A percentile compares a stretch with the other conserved stretches of the same genome.
Evolutionary conservation across 2,888 invertebrate genomes (phyloP).

Genomic region (Caenorhabditis doughertyi): DNA sequence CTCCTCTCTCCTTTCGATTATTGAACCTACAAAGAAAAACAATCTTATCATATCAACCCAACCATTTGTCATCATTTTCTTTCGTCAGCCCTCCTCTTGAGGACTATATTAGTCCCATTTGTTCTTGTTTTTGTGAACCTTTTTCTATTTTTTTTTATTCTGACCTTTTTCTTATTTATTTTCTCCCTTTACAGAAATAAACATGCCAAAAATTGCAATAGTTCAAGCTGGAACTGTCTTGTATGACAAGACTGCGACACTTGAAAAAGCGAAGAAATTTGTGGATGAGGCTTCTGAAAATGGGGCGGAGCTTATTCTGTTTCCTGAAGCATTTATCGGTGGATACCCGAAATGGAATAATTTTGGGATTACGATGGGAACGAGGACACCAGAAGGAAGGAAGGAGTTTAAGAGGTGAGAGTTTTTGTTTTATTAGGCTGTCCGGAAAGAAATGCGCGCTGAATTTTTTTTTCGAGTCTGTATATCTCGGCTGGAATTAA

Average conservation of each 20-base stretch:
- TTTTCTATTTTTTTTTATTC: not conserved
- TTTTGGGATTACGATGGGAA: conserved; percentile 79
- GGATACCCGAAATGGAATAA: conserved; percentile 79
- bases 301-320: conserved; percentile 76
- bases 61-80: conserved; percentile 57
- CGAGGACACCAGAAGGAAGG: conserved; percentile 75
- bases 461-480: no score
- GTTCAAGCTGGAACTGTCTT: conserved; percentile 78
- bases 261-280: conserved; percentile 66
- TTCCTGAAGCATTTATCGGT: conserved; percentile 80
- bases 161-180: not conserved
- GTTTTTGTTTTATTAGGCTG: not conserved
- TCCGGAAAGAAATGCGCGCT: no score
- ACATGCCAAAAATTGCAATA: conserved; percentile 71
- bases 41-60: conserved; percentile 29
- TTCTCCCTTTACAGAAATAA: no score
- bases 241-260: conserved; percentile 73
- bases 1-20: no score
- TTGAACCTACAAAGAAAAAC: conserved; percentile 8
- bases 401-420: conserved; percentile 73
- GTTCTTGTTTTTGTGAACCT: not conserved
- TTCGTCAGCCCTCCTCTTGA: not conserved
- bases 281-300: conserved; percentile 67
- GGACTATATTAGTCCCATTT: not conserved
- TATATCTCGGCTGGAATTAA: no score